A percentile compares a stretch with the other conserved stretches of the same genome.
Conservation (phyloP, 2,888 invertebrate genomes). For the Steromphala cineraria region DNA sequence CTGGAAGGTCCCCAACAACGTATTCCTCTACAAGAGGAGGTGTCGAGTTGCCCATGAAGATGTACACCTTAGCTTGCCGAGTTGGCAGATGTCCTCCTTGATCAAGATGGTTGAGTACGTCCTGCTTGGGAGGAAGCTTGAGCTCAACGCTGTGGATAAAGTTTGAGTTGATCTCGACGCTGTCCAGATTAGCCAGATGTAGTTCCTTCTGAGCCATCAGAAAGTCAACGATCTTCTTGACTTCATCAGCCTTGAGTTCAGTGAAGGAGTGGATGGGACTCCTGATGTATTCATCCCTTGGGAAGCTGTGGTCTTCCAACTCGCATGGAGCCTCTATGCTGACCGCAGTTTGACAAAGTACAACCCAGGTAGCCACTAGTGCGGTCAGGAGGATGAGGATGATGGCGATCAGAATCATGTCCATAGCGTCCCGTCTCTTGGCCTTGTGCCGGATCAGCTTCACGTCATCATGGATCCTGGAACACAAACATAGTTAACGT, state of each 20-base stretch:
- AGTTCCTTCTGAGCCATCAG: conserved; percentile 46
- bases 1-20: conserved; percentile 58
- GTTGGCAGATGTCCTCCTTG: conserved; percentile 46
- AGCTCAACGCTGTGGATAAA: conserved; percentile 65
- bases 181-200: conserved; percentile 42
- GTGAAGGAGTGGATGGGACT: conserved; percentile 50
- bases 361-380: conserved; percentile 20
- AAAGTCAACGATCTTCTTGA: conserved; percentile 47
- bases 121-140: conserved; percentile 52
- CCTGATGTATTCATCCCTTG: conserved; percentile 27
- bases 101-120: conserved; percentile 53
- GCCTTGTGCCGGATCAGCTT: background rate
- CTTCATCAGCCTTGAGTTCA: conserved; percentile 52
- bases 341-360: background rate
- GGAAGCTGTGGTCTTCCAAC: background rate
- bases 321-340: background rate
- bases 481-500: background rate
- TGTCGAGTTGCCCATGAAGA: conserved; percentile 57
- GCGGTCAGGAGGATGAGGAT: conserved; percentile 22
- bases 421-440: background rate
- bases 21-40: conserved; percentile 66
- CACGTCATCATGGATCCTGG: background rate
- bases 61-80: conserved; percentile 55
- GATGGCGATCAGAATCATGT: background rate
- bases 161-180: conserved; percentile 50